Base-by-base conservation (phyloP, 2,113 vertebrate species). In the Callipepla californica region DNA sequence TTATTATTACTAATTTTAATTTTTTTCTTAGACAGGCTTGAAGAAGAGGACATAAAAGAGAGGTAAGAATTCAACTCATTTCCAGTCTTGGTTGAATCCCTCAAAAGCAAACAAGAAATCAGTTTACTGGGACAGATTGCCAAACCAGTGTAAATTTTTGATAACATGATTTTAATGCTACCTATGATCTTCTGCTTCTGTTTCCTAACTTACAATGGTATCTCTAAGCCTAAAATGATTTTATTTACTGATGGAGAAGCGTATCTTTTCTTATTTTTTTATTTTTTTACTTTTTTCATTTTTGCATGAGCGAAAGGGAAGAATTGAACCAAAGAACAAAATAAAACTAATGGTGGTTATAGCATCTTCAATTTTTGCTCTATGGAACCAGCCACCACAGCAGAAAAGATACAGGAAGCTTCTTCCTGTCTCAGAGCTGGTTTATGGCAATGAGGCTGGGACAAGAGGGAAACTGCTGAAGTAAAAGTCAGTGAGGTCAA, bases 1-100 rank as follows among this genome's bases (percentile, higher is more conserved):
- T 47, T 13, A 8, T 53, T 53, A 80, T 57, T 62, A 94, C 95
- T 82, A 83, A 90, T 93, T 87, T 62, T 22, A 12, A 40, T 96
- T 93, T 86, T 88, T 94, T 97, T n/a, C 84, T 96, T 96, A 93
- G 94, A 70, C 25, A 82, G 45, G 85, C 79, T 65, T 92, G 61
- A 69, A 86, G 81, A 85, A 88, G 11, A 69, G 19, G 25, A 55
- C 10, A 69, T 59, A 66, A 93, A 87, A 58, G 16, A 75, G 25
- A 63, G 11, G 76, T 91, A 85, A 95, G 76, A 87, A 94, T 95
- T 91, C 76, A 96, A 30, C 28, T 95, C 34, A 78, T 81, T 96
- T 93, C 69, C 81, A 92, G 13, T 77, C 84, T 66, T 89, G 28
- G 63, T 90, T 85, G 93, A 94, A 95, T 94, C 65, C 74, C 80